Evolutionary conservation across 2,797 vertebrate species (phyloP).

Genomic region (Prunella strophiata): DNA sequence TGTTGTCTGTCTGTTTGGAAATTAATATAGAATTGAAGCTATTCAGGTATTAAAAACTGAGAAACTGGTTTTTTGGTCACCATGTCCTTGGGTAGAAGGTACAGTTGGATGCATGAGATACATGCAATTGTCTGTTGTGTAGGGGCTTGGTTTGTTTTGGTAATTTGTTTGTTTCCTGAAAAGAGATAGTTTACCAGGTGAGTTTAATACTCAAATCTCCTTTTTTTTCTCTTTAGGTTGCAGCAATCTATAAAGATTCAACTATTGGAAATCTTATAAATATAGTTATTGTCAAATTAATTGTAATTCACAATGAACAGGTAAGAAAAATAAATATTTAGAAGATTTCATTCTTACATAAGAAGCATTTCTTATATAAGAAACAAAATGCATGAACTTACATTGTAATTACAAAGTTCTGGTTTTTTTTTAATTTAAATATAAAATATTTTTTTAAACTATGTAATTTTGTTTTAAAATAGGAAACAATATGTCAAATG

Average conservation of each 20-base stretch:
- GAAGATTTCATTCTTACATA: not conserved
- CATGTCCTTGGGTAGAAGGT: not conserved
- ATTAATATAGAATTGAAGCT: not conserved
- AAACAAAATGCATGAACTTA: not conserved
- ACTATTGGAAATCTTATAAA: constrained; percentile 97
- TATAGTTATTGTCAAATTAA: constrained; percentile 92
- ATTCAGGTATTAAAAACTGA: not conserved
- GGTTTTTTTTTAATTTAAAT: not conserved
- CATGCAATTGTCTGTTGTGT: not conserved
- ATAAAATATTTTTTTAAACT: not conserved
- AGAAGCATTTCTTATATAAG: not conserved
- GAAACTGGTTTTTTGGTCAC: not conserved
- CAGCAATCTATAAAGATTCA: constrained; percentile 94
- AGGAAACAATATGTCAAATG: not conserved
- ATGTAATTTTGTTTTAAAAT: not conserved
- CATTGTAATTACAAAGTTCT: not conserved
- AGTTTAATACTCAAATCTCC: not conserved
- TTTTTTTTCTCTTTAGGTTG: constrained; percentile 87
- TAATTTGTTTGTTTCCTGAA: not conserved
- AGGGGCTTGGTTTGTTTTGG: not conserved
- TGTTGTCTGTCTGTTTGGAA: not conserved
- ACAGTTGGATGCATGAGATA: not conserved
- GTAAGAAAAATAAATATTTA: constrained; percentile 74
- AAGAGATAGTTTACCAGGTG: not conserved
- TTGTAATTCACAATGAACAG: constrained; percentile 93